phyloP scores from a whole-genome alignment of 1,140 invertebrate species.

The Leguminivora glycinivorella region DNA sequence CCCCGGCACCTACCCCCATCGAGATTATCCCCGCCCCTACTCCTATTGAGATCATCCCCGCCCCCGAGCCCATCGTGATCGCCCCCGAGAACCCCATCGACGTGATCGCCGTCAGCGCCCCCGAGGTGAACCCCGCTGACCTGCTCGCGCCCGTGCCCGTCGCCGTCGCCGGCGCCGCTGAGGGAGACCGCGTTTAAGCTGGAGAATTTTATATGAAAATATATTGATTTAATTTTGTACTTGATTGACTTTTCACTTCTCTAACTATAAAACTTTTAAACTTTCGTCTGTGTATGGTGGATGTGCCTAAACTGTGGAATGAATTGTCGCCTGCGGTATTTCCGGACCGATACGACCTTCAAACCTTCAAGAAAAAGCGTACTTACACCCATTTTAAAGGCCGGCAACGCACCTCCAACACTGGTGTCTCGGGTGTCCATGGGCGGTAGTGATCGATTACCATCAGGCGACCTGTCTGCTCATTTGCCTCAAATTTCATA shows the following conservation, averaged over 20 bases:
- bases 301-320: too few relatives aligned
- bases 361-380: too few relatives aligned
- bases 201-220: conserved; percentile 25
- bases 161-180: conserved; percentile 24
- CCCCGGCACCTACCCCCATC: too few relatives aligned
- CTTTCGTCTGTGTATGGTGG: too few relatives aligned
- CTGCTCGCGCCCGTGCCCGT: conserved; percentile 36
- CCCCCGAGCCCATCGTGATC: conserved; percentile 28
- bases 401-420: too few relatives aligned
- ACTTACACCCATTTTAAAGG: too few relatives aligned
- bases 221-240: conserved; percentile 19
- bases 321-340: too few relatives aligned
- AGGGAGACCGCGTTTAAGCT: conserved; percentile 33
- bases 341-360: too few relatives aligned
- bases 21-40: background rate
- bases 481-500: too few relatives aligned
- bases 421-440: too few relatives aligned
- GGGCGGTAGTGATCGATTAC: too few relatives aligned
- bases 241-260: background rate
- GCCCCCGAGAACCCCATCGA: conserved; percentile 43
- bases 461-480: too few relatives aligned
- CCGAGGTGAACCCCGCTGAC: conserved; percentile 48
- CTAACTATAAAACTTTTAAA: background rate
- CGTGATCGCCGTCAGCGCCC: conserved; percentile 43
- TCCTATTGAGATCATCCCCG: conserved; percentile 22